These are phyloP conservation scores for Perizoma flavofasciatum DNA, from an alignment of 2,888 invertebrate genomes.

Conservation along the genomic window DNA sequence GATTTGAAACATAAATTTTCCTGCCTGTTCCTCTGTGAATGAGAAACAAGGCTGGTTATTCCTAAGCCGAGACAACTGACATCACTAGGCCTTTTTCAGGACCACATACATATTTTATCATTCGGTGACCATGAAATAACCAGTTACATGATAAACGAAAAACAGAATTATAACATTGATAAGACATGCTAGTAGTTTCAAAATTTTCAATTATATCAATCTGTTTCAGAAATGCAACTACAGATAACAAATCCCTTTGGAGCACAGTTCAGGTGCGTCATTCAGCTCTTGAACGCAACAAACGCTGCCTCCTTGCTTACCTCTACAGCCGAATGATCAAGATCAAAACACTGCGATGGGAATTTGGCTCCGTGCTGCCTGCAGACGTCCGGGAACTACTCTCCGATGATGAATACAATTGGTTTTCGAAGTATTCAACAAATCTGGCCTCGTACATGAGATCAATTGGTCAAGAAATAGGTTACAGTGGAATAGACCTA, in stretches of 20 bases:
- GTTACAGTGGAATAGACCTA: constrained; percentile 90
- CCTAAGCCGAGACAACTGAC: too few species aligned
- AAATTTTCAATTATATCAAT: neutral
- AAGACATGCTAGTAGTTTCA: too few species aligned
- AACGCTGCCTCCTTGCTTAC: constrained; percentile 94
- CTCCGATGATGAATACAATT: constrained; percentile 92
- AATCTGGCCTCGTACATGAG: constrained; percentile 95
- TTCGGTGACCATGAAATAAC: too few species aligned
- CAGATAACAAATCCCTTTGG: constrained; percentile 85
- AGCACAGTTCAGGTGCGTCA: constrained; percentile 93
- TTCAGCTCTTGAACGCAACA: constrained; percentile 93
- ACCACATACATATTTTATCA: too few species aligned
- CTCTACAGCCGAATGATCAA: constrained; percentile 91
- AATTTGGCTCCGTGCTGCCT: constrained; percentile 96
- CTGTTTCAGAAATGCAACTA: constrained; percentile 73
- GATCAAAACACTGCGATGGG: constrained; percentile 96
- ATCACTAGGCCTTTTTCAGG: too few species aligned
- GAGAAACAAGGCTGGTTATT: too few species aligned
- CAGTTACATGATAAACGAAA: too few species aligned
- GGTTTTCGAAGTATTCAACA: constrained; percentile 95
- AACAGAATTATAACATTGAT: too few species aligned
- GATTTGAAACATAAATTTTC: too few species aligned
- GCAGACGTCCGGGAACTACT: constrained; percentile 91
- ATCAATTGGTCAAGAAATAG: constrained; percentile 90
- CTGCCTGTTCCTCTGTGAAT: too few species aligned